Base-by-base conservation (phyloP, 2,888 invertebrate genomes). In the Pachydiplax longipennis region DNA sequence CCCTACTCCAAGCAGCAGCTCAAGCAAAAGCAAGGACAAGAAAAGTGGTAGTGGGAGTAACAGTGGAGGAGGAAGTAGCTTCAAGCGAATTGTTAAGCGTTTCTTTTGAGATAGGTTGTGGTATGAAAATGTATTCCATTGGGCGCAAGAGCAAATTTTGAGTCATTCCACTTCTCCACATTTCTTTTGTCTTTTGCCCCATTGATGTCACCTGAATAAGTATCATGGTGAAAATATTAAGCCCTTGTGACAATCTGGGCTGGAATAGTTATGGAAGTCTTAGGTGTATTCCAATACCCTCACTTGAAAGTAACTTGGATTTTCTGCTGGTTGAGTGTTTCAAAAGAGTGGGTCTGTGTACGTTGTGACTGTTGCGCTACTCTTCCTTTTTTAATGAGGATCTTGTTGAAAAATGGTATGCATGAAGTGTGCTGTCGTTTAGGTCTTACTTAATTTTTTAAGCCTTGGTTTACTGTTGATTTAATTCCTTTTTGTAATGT, bases 41-140 rank as follows among this genome's bases (percentile, higher is more conserved):
- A 87, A 87, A 87, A 37, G 61, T 87, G 87, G 87, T 25, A 61
- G 37, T 61, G 61, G 87, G 31, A 31, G 37, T 13, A 87, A 61
- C 61, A 61, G 87, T 58, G 61, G 87, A 35, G 87, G 87, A 35
- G 87, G 87, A 3, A 87, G 87, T 87, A 87, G 87, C 65, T 87
- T 87, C 37, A 87, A 87, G 40, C 53, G 61, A 61, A 87, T 87
- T 65, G 87, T 87, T 22, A 87, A 87, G 87, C 58, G 87, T 58
- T 87, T 87, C 87, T 87, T 87, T 31, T 87, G 61, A 61, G 18
- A 13, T 53, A 37, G 53, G 37, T 35, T 37, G n/a, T 61, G 22
- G 18, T 18, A 35, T 15, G 13, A n/a, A 12, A 87, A 61, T 61
- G n/a, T 87, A 61, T 61, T 65, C 61, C 58, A 35, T 58, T 58